phyloP scores from a whole-genome alignment of 2,888 invertebrate species.

The Camptogramma bilineatum region DNA sequence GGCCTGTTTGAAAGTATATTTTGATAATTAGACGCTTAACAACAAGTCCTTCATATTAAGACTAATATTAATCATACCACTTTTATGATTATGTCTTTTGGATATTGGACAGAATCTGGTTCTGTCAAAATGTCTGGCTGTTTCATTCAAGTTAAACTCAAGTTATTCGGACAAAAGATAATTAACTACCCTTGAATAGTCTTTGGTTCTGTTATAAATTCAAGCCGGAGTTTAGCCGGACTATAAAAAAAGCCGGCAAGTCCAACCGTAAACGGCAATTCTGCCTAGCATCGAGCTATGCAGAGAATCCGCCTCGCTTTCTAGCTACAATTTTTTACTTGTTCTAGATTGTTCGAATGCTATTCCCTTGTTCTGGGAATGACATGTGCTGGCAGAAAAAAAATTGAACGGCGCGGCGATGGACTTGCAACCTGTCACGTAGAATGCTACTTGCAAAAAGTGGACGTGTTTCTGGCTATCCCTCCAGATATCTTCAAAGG shows the following conservation, averaged over 20 bases:
- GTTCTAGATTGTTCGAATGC: constrained; percentile 61
- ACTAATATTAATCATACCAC: too few species aligned
- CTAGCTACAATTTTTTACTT: constrained; percentile 62
- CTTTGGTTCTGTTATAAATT: too few species aligned
- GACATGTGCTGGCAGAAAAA: constrained; percentile 38
- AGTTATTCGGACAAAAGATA: neutral
- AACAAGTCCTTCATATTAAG: too few species aligned
- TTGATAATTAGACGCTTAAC: too few species aligned
- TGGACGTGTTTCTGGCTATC: too few species aligned
- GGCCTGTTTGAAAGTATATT: too few species aligned
- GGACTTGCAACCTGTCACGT: neutral
- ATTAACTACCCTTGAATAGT: neutral
- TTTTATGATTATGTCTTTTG: too few species aligned
- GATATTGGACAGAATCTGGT: too few species aligned
- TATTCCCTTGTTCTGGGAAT: constrained; percentile 57
- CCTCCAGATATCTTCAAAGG: too few species aligned
- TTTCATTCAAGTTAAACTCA: neutral
- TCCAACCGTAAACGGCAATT: constrained; percentile 9
- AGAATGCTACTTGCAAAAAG: neutral
- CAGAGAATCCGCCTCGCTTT: constrained; percentile 55
- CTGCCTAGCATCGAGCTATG: constrained; percentile 35
- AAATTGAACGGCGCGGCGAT: constrained; percentile 13
- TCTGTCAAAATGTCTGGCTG: too few species aligned
- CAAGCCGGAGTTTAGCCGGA: constrained; percentile 13
- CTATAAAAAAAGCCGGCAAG: constrained; percentile 18